Conservation (phyloP, 2,888 invertebrate genomes). For the Priocnemis perturbator region DNA sequence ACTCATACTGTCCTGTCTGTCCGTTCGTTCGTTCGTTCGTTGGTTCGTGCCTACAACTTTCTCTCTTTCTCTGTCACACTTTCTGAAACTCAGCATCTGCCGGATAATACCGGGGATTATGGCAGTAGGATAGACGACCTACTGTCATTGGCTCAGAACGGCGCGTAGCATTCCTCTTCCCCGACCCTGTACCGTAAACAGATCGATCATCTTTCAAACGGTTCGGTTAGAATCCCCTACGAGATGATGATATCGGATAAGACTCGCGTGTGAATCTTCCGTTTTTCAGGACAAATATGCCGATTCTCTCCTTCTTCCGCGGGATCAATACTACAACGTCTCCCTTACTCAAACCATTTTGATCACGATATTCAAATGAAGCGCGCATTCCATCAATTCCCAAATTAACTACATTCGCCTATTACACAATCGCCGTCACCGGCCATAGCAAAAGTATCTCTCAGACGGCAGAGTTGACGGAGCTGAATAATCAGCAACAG, state of each 20-base stretch:
- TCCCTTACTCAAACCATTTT: too few relatives aligned
- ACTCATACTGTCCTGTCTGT: conserved; percentile 50
- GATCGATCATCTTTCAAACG: conserved; percentile 76
- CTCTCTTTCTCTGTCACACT: conserved; percentile 30
- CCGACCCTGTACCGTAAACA: conserved; percentile 65
- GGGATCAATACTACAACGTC: too few relatives aligned
- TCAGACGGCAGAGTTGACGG: too few relatives aligned
- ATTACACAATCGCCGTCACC: too few relatives aligned
- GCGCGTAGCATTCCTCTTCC: conserved; percentile 41
- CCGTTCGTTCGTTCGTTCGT: conserved; percentile 22
- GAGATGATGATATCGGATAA: conserved; percentile 47
- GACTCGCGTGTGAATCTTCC: conserved; percentile 30
- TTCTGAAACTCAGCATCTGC: conserved; percentile 61
- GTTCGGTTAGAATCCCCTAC: conserved; percentile 57
- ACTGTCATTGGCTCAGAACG: conserved; percentile 48
- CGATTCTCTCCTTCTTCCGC: too few relatives aligned
- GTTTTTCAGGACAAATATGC: background rate
- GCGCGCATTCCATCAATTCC: too few relatives aligned
- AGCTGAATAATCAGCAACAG: too few relatives aligned
- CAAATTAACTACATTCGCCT: too few relatives aligned
- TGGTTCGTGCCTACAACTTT: background rate
- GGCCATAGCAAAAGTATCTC: too few relatives aligned
- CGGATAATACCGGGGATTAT: conserved; percentile 74
- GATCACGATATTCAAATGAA: too few relatives aligned
- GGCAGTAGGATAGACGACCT: conserved; percentile 54